Evolutionary conservation across 2,888 invertebrate species (phyloP).

Genomic region (Drosophila anceps): DNA sequence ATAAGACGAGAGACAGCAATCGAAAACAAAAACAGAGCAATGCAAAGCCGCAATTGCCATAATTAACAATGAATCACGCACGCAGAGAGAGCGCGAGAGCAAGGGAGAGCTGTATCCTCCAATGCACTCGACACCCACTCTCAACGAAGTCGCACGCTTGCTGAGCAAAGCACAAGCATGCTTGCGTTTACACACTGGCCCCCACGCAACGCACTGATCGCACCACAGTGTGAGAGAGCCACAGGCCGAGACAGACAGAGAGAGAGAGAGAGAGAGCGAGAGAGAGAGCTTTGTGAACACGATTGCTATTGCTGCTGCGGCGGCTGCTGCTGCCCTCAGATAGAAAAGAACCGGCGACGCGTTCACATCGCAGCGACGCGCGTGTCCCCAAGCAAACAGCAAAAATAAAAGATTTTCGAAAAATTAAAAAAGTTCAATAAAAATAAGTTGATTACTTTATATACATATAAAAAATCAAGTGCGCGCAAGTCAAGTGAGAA

Average conservation of each 20-base stretch:
- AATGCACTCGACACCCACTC: conserved; percentile 38
- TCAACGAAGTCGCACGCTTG: conserved; percentile 10
- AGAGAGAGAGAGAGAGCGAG: conserved; percentile 12
- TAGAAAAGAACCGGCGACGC: conserved; percentile 70
- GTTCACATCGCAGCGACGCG: conserved; percentile 51
- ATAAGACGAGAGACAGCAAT: neutral
- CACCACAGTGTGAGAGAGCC: conserved; percentile 16
- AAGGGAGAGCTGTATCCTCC: conserved; percentile 27
- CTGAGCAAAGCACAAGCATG: conserved; percentile 45
- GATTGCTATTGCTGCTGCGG: conserved; percentile 1
- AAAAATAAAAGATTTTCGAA: neutral
- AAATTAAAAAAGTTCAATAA: neutral
- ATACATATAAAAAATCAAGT: conserved; percentile 6
- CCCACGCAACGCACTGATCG: conserved; percentile 46
- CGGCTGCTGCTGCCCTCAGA: conserved; percentile 56
- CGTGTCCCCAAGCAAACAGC: conserved; percentile 23
- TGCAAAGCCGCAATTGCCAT: conserved; percentile 24
- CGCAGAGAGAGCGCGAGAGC: neutral
- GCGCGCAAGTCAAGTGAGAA: conserved; percentile 9
- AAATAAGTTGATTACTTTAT: neutral
- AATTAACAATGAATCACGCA: conserved; percentile 18
- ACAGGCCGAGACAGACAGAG: neutral
- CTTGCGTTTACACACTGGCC: conserved; percentile 38
- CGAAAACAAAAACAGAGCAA: neutral
- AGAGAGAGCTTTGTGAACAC: conserved; percentile 28